These are phyloP conservation scores for Ennomos erosarius DNA, from an alignment of 2,888 invertebrate species.

Conservation along the genomic window DNA sequence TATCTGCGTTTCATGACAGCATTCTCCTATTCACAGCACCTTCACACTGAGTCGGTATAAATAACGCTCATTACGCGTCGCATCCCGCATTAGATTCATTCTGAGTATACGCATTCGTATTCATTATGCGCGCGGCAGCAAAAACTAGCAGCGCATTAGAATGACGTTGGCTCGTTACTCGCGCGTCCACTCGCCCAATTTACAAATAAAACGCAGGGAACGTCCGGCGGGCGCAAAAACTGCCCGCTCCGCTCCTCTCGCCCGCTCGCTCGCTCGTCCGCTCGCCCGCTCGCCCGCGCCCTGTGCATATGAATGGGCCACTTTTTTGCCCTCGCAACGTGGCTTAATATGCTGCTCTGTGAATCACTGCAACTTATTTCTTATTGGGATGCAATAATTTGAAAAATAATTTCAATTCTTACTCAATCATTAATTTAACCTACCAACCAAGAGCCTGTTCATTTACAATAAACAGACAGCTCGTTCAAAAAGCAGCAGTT, in stretches of 20 bases:
- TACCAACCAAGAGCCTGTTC: too few species aligned
- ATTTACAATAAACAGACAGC: neutral
- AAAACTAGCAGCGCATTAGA: constrained; percentile 82
- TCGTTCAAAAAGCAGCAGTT: neutral
- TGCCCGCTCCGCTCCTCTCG: constrained; percentile 59
- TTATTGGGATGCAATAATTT: neutral
- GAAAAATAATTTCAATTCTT: too few species aligned
- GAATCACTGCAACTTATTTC: constrained; percentile 52
- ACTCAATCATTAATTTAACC: too few species aligned
- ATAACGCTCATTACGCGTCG: constrained; percentile 61
- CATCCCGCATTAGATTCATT: constrained; percentile 68
- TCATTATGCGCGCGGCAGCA: constrained; percentile 71
- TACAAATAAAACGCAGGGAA: constrained; percentile 82
- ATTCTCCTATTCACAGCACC: constrained; percentile 36
- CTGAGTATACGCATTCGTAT: constrained; percentile 73
- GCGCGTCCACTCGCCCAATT: constrained; percentile 67
- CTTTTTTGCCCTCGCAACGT: constrained; percentile 63
- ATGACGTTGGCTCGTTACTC: constrained; percentile 62
- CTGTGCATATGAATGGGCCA: constrained; percentile 80
- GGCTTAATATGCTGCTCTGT: constrained; percentile 62
- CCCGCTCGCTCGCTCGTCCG: constrained; percentile 29
- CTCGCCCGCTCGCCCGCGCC: constrained; percentile 57
- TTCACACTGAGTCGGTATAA: constrained; percentile 42
- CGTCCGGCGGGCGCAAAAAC: constrained; percentile 80
- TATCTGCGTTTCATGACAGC: constrained; percentile 38